Base-by-base conservation (phyloP, 2,888 invertebrate genomes). In the Andrena bicolor region DNA sequence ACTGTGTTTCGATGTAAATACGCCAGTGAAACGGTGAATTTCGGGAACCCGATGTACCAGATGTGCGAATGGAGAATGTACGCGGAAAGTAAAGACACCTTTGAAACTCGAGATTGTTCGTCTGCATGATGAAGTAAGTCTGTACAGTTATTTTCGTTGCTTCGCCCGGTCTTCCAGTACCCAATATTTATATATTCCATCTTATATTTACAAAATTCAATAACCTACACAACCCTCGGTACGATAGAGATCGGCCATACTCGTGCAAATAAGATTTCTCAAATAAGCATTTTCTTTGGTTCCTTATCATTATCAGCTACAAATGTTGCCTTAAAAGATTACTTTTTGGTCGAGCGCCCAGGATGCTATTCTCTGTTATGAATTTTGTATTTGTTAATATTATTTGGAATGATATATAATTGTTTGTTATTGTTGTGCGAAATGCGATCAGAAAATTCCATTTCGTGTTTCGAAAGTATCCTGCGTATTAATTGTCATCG, bases 51-150 rank as follows among this genome's bases (percentile, higher is more conserved):
- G 5, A 83, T 77, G 63, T 51, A 58, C 75, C 72, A 68, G 68
- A 82, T 75, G 77, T 53, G 74, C 32, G 61, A 63, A 75, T 65
- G 78, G 63, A 68, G 61, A 80, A 83, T 72, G 74, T 70, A 51
- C 20, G 68, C 64, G 48, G 63, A 63, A 48, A 73, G 61, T 51
- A 80, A 82, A 58, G 41, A 61, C 64, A 79, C 66, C 65, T 70
- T 77, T 71, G 85, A 83, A 81, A 80, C 64, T 70, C 76, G 65
- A 82, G 83, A 81, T 81, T 82, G 63, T 60, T 32, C 72, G 72
- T 80, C 75, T 78, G 64, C 69, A 66, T 66, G 88, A 88, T 88
- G 87, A 83, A 85, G 88, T 88, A 89, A 88, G 88, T 89, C 71
- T 73, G 74, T 32, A 30, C 61, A 74, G 56, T 80, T 77, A 76